A percentile compares a stretch with the other conserved stretches of the same genome.
phyloP scores from a whole-genome alignment of 2,113 vertebrate genomes.

The Passer domesticus region DNA sequence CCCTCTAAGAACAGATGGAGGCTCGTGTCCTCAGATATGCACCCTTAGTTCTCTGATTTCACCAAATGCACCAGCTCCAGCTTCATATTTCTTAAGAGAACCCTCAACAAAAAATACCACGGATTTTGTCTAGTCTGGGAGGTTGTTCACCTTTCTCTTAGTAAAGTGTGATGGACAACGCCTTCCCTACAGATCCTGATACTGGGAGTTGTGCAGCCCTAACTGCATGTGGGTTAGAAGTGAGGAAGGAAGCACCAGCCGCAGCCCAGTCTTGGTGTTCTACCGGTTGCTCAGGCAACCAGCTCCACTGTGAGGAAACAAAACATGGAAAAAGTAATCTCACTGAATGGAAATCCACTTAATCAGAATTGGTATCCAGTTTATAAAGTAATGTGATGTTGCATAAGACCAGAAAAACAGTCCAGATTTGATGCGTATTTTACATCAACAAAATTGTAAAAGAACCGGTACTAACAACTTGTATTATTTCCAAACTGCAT shows the following conservation, averaged over 20 bases:
- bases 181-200: not conserved
- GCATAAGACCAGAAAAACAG: not conserved
- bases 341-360: conserved; percentile 28
- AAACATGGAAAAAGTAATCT: not conserved
- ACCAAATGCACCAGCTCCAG: not conserved
- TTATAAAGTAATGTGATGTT: not conserved
- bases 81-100: not conserved
- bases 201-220: not conserved
- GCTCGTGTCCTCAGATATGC: not conserved
- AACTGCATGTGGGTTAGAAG: not conserved
- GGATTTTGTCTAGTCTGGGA: not conserved
- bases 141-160: not conserved
- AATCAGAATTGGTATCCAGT: not conserved
- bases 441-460: not conserved
- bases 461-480: not conserved
- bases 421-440: not conserved
- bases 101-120: not conserved
- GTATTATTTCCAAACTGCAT: not conserved
- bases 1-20: not conserved
- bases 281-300: conserved; percentile 55
- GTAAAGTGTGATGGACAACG: not conserved
- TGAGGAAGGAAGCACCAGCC: not conserved
- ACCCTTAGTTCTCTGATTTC: not conserved
- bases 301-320: not conserved
- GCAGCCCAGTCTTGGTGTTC: not conserved